These are phyloP conservation scores for Eunapius fragilis DNA, from an alignment of 37 sponge, comb jelly and placozoan genomes.

Conservation along the genomic window DNA sequence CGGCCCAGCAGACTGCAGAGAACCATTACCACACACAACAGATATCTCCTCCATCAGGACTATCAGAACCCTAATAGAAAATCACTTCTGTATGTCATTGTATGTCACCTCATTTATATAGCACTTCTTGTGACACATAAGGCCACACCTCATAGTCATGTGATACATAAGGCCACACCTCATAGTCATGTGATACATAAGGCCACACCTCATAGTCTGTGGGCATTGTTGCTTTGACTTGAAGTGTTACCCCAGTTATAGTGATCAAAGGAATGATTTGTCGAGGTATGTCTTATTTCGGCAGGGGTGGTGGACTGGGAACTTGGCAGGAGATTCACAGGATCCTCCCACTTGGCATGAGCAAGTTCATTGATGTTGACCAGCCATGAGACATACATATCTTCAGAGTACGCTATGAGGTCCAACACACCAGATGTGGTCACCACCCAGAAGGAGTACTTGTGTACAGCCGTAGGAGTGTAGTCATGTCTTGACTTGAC, in stretches of 20 bases:
- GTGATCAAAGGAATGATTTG: too few relatives aligned
- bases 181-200: too few relatives aligned
- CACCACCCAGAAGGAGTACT: slow-evolving; percentile 59
- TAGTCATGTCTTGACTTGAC: slow-evolving; percentile 42
- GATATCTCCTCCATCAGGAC: background rate
- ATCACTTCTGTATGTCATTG: background rate
- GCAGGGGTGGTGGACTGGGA: background rate
- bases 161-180: too few relatives aligned
- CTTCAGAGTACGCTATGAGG: slow-evolving; percentile 61
- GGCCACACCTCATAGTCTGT: too few relatives aligned
- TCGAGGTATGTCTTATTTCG: background rate
- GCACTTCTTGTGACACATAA: too few relatives aligned
- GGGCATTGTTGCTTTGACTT: too few relatives aligned
- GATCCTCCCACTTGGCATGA: background rate
- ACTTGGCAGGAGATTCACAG: background rate
- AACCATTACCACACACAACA: background rate
- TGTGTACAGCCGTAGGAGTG: slow-evolving; percentile 53
- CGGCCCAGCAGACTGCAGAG: background rate
- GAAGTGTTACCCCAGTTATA: too few relatives aligned
- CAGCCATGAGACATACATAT: slow-evolving; percentile 50
- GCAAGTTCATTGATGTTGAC: slow-evolving; percentile 1
- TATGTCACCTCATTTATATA: too few relatives aligned
- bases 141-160: too few relatives aligned
- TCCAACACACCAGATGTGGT: slow-evolving; percentile 53
- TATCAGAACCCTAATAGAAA: background rate